Evolutionary conservation across 2,113 vertebrate genomes (phyloP), one percentile per base, ranked within the genome.

Genomic region (Pholis gunnellus): DNA sequence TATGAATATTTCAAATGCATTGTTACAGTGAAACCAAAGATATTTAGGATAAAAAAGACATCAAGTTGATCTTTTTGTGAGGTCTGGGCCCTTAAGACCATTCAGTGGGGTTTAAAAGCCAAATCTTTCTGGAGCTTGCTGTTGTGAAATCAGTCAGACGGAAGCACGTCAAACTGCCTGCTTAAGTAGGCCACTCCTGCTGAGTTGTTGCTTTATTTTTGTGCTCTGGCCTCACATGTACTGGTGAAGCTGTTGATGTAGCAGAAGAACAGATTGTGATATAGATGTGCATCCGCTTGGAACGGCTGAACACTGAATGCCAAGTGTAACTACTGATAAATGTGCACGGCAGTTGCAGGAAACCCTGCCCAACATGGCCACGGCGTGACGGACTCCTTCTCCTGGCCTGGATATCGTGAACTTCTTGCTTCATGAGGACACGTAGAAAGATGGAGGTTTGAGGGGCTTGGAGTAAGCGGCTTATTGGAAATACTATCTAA

Each of bases 151-250:
- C 75, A 91, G 81, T 89, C 78, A 84, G 81, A 87, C 44, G 76
- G 88, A 88, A 92, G 84, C 56, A 79, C 79, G 88, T 70, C 69
- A 70, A 65, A 87, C 77, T 69, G 65, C 48, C 42, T 59, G 72
- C 61, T 83, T 80, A 92, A 93, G 85, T 92, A 88, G 91, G 90
- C 86, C 91, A 87, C 79, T 87, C 88, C 79, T 87, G 87, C 90
- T 86, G 90, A 75, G 86, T 46, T 82, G 84, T 79, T 89, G 56
- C 52, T 79, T 88, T 89, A 85, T 56, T 87, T 87, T 52, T 84
- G 63, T 66, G 57, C 72, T 76, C 52, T 61, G 73, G 72, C 64
- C 71, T 82, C 78, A 76, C 44, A 84, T 54, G 56, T 69, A 57
- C 70, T 59, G 82, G 73, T 61, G 78, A 72, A 87, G 63, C 80